phyloP scores from a whole-genome alignment of 2,113 vertebrate species.

The Plestiodon gilberti region DNA sequence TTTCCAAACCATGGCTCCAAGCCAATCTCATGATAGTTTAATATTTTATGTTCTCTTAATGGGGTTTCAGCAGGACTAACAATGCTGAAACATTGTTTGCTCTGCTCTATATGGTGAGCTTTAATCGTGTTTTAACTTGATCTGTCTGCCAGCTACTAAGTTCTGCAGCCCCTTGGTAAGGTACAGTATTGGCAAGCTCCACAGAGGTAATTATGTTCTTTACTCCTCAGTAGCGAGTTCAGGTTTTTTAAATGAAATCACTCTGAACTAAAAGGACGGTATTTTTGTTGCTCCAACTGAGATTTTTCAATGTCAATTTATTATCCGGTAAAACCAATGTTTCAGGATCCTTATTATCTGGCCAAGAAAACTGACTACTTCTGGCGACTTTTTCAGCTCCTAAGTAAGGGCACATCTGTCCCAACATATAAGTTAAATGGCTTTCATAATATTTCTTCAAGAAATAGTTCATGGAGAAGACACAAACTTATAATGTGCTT shows the following conservation, averaged over 20 bases:
- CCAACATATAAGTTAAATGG: constrained; percentile 1
- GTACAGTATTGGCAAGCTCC: neutral
- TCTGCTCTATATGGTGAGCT: neutral
- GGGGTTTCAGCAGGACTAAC: constrained; percentile 1
- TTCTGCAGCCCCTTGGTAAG: neutral
- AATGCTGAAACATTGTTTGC: neutral
- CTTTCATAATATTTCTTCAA: neutral
- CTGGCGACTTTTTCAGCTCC: neutral
- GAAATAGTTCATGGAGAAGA: neutral
- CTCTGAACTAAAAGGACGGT: neutral
- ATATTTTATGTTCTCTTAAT: constrained; percentile 13
- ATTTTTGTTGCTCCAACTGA: neutral
- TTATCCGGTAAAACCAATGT: neutral
- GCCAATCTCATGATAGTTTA: neutral
- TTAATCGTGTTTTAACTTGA: constrained; percentile 11
- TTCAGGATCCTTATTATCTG: neutral
- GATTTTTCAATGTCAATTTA: neutral
- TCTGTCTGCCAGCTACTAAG: neutral
- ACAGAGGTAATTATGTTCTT: neutral
- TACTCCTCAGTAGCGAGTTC: neutral
- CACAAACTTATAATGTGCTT: neutral
- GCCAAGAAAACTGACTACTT: neutral
- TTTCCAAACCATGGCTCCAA: constrained; percentile 1
- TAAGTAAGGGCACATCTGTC: neutral
- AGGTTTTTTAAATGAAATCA: neutral